Base-by-base conservation (phyloP, 2,888 invertebrate species). In the Lasioglossum figueresi region DNA sequence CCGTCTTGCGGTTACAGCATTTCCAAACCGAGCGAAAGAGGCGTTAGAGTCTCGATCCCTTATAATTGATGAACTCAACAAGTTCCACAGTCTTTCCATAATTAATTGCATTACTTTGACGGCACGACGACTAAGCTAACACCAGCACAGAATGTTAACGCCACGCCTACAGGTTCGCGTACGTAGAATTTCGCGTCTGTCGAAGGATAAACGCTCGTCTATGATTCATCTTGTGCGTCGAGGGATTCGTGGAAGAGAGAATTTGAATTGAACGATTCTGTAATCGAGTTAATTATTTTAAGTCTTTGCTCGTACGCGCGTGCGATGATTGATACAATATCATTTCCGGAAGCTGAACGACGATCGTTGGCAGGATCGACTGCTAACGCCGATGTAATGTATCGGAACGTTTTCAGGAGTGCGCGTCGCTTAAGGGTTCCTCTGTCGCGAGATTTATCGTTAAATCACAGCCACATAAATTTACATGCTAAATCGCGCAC, bases 401-500 rank as follows among this genome's bases (percentile, higher is more conserved):
- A 76, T 78, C 75, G 70, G 43, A 19, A 56, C 45, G 75, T 40
- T 76, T 56, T 43, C 77, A 48, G 56, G 8, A 72, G 59, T 48
- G 10, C 48, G 31, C 34, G 16, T 14, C 59, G 37, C 63, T 71
- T 77, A 80, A 70, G 73, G 80, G 45, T 59, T 48, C 56, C 48
- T 27, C n/a, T n/a, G 48, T 59, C 59, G 52, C n/a, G 45, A 79
- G 84, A 85, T 85, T 85, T 85, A 84, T 84, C 77, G 80, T 74
- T 66, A 84, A 79, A 84, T 84, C 78, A 81, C 72, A 81, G 77
- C 75, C 77, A 77, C 81, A 85, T 85, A 85, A 85, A 85, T 85
- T 85, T 81, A 77, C 84, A 84, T 84, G 85, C 75, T 84, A 85
- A 85, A 84, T 85, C 72, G 84, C 68, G 71, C 85, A 84, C 78